phyloP scores from a whole-genome alignment of 2,797 vertebrate genomes.

The Lophotriccus pileatus region DNA sequence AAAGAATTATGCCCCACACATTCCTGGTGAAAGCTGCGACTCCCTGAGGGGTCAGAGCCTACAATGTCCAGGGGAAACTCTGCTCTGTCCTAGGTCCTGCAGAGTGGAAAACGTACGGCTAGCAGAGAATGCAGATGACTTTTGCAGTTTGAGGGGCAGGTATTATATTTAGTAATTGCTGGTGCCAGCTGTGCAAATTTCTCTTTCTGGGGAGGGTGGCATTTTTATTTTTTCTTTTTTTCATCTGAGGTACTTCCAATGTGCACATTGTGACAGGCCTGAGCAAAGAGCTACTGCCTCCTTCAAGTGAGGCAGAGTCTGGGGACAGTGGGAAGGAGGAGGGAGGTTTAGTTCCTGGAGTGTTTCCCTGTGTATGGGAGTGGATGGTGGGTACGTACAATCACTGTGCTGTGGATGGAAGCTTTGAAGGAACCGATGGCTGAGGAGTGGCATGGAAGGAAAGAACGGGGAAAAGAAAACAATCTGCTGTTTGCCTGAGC shows the following conservation, averaged over 20 bases:
- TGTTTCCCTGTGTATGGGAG: neutral
- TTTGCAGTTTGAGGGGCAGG: neutral
- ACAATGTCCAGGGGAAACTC: neutral
- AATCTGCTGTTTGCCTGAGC: constrained; percentile 11
- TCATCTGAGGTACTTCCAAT: constrained; percentile 8
- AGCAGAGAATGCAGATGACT: neutral
- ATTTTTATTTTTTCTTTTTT: neutral
- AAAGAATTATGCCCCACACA: neutral
- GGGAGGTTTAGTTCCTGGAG: neutral
- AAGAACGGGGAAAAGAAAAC: neutral
- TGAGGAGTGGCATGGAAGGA: neutral
- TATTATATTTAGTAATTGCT: constrained; percentile 34
- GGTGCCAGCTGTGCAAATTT: constrained; percentile 43
- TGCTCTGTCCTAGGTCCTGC: neutral
- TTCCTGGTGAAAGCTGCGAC: neutral
- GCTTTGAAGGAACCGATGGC: neutral
- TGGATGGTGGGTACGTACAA: constrained; percentile 9
- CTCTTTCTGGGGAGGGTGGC: constrained; percentile 4
- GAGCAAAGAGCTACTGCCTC: constrained; percentile 69
- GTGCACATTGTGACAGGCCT: constrained; percentile 26
- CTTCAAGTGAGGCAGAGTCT: neutral
- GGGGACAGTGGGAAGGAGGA: neutral
- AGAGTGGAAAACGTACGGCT: neutral
- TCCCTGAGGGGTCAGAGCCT: neutral
- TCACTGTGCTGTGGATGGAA: constrained; percentile 30